Conservation (phyloP, 2,888 invertebrate genomes). For the Tachystola acroxantha region DNA sequence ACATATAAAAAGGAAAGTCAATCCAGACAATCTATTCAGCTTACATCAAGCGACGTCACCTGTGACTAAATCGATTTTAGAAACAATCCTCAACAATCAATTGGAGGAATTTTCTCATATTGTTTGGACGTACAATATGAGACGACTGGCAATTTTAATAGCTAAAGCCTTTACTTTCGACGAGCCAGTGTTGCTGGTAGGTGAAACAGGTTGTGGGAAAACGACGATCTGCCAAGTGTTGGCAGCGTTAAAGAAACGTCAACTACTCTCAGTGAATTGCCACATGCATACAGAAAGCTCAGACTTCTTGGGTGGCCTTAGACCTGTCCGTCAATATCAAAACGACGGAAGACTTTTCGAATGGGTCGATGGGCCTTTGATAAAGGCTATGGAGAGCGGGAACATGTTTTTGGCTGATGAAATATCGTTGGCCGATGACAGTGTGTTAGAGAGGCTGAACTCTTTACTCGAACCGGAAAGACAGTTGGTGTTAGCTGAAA, state of each 20-base stretch:
- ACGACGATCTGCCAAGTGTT: conserved; percentile 96
- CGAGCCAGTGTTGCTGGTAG: conserved; percentile 97
- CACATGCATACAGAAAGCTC: conserved; percentile 99
- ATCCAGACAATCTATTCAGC: conserved; percentile 84
- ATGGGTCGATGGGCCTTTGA: conserved; percentile 98
- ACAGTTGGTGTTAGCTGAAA: conserved; percentile 93
- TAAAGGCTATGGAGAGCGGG: conserved; percentile 93
- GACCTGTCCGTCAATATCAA: conserved; percentile 87
- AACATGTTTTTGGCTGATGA: conserved; percentile 97
- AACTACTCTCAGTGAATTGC: conserved; percentile 93
- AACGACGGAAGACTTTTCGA: conserved; percentile 88
- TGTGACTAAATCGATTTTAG: conserved; percentile 85
- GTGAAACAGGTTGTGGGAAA: conserved; percentile 99
- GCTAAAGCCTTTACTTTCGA: conserved; percentile 92
- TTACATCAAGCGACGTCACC: conserved; percentile 83
- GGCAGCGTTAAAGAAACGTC: conserved; percentile 81
- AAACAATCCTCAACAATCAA: conserved; percentile 78
- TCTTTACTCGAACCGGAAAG: conserved; percentile 96
- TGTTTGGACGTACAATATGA: conserved; percentile 97
- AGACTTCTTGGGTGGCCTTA: conserved; percentile 96
- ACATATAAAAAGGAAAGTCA: conserved; percentile 87
- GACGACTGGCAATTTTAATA: conserved; percentile 86
- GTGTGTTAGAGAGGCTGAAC: conserved; percentile 97
- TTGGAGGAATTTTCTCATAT: conserved; percentile 84
- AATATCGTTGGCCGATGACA: conserved; percentile 99